Evolutionary conservation across 2,888 invertebrate genomes (phyloP), one percentile per base, ranked within the genome.

Genomic region (Andrena haemorrhoa): DNA sequence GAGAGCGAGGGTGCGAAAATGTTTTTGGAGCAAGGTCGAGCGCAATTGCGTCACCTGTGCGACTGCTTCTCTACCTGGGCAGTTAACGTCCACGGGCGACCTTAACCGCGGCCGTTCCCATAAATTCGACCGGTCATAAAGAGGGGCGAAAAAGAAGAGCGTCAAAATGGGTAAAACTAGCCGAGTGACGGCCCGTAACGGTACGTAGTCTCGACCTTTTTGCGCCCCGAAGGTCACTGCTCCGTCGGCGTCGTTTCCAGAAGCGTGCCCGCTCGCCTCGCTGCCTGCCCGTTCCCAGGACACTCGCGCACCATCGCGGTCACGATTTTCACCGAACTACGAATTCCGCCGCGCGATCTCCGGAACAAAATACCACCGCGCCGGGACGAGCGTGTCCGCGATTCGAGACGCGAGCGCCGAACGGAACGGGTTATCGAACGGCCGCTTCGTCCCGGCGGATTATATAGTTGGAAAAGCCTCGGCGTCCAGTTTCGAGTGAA

Each of bases 11-110:
- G 90, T 89, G 91, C 85, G 84, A 90, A 91, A 91, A 91, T 86
- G 88, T 91, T 93, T 92, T 86, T 87, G 75, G 92, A 89, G 90
- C 92, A 92, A 93, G 93, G 93, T 92, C 92, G 82, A 64, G 80
- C 86, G 88, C 88, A 90, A 92, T 93, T 92, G 92, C 92, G 86
- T 93, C 93, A 93, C 93, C 92, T 93, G 93, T 91, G 29, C 69
- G 41, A 58, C 29, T 29, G 20, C 41, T 23, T 33, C 53, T 20
- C 69, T 84, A 87, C 85, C 89, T 89, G 87, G 65, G 51, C 51
- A 7, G 70, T 60, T 71, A 79, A 77, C 47, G 71, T 66, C 58
- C 69, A 31, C 68, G 75, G 76, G 78, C 75, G 86, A 81, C 86
- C 84, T 78, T 82, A 83, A 73, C 75, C 80, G 69, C 65, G 79